phyloP scores from a whole-genome alignment of 2,888 invertebrate species.

The Leptinotarsa rubiginosa region DNA sequence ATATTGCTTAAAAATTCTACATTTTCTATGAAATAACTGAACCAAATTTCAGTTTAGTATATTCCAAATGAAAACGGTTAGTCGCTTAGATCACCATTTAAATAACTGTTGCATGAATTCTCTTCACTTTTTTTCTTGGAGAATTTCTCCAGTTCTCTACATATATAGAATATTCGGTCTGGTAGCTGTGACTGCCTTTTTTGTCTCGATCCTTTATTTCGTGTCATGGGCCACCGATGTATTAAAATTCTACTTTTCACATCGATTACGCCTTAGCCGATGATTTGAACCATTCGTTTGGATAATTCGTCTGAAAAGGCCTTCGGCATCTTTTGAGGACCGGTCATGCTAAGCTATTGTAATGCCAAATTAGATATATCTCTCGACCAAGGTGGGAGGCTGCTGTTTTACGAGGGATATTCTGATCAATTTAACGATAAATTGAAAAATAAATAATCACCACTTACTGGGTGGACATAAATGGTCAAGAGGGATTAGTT shows the following conservation, averaged over 20 bases:
- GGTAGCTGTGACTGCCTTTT: slow-evolving; percentile 20
- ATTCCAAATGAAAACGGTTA: no score
- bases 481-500: background rate
- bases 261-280: slow-evolving; percentile 60
- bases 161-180: slow-evolving; percentile 3
- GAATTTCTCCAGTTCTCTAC: no score
- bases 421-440: slow-evolving; percentile 13
- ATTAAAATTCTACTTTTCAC: slow-evolving; percentile 62
- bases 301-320: slow-evolving; percentile 45
- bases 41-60: no score
- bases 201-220: slow-evolving; percentile 10
- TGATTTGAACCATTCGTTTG: slow-evolving; percentile 49
- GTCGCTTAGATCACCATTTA: no score
- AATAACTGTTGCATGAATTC: no score
- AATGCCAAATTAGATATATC: slow-evolving; percentile 46
- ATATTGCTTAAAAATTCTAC: no score
- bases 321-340: slow-evolving; percentile 45
- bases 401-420: slow-evolving; percentile 28
- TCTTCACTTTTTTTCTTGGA: no score
- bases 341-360: slow-evolving; percentile 47
- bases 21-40: no score
- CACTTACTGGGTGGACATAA: background rate
- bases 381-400: slow-evolving; percentile 16
- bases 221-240: slow-evolving; percentile 40
- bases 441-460: background rate